These are phyloP conservation scores for Ladona fulva DNA, from an alignment of 1,140 invertebrate genomes.

Conservation along the genomic window DNA sequence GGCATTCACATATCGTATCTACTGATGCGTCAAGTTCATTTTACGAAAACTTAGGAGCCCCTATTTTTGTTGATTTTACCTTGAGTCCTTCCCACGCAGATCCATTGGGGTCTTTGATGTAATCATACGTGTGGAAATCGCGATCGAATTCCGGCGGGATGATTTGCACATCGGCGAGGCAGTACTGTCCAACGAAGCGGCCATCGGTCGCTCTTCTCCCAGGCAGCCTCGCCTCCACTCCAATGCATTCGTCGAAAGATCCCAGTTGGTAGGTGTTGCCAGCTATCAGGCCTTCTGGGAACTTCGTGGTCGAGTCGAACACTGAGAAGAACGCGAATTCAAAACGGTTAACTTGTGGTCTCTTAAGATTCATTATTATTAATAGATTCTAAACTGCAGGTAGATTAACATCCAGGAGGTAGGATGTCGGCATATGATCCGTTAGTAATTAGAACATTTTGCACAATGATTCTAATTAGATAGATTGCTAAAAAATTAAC, in stretches of 20 bases:
- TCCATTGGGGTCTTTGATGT: background rate
- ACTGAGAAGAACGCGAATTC: slow-evolving; percentile 29
- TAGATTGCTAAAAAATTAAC: no score
- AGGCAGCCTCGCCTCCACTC: slow-evolving; percentile 28
- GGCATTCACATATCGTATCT: no score
- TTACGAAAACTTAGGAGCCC: no score
- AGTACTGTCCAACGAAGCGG: slow-evolving; percentile 41
- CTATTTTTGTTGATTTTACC: no score
- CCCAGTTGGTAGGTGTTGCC: slow-evolving; percentile 40
- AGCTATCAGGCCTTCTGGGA: slow-evolving; percentile 36
- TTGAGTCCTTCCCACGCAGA: background rate
- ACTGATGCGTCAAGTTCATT: no score
- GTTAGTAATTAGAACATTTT: no score
- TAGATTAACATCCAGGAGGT: no score
- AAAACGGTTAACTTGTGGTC: background rate
- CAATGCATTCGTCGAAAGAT: slow-evolving; percentile 41
- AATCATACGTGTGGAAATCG: background rate
- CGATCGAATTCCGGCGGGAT: background rate
- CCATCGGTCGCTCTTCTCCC: slow-evolving; percentile 31
- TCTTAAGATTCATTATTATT: no score
- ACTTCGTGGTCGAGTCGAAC: slow-evolving; percentile 40
- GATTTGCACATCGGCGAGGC: slow-evolving; percentile 30
- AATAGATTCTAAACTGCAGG: no score
- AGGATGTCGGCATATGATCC: no score
- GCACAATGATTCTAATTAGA: no score